Evolutionary conservation across 2,888 invertebrate species (phyloP).

Genomic region (Agrilus mali): DNA sequence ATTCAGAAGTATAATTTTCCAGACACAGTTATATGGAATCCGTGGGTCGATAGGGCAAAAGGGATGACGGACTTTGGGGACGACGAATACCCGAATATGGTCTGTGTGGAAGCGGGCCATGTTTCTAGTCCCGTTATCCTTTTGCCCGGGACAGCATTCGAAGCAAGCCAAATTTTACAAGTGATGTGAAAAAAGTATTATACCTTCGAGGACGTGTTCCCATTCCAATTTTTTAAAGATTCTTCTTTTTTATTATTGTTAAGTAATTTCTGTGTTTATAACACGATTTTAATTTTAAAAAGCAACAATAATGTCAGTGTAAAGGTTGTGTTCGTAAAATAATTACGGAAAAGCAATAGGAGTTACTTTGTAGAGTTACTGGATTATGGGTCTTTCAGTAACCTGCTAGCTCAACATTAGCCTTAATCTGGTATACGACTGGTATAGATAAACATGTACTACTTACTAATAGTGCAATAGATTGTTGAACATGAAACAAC

Average conservation of each 20-base stretch:
- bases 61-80: slow-evolving; percentile 93
- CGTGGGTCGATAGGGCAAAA: slow-evolving; percentile 87
- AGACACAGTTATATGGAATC: slow-evolving; percentile 96
- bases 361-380: slow-evolving; percentile 11
- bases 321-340: slow-evolving; percentile 14
- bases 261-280: slow-evolving; percentile 12
- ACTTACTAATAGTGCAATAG: no score
- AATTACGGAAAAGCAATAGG: slow-evolving; percentile 12
- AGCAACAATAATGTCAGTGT: slow-evolving; percentile 23
- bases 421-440: slow-evolving; percentile 33
- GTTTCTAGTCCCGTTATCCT: slow-evolving; percentile 80
- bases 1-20: slow-evolving; percentile 92
- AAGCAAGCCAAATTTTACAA: slow-evolving; percentile 82
- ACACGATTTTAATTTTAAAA: slow-evolving; percentile 11
- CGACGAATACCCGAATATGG: slow-evolving; percentile 92
- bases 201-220: slow-evolving; percentile 7
- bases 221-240: slow-evolving; percentile 11
- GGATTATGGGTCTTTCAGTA: slow-evolving; percentile 9
- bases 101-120: slow-evolving; percentile 90
- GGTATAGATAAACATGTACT: slow-evolving; percentile 20
- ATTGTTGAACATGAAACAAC: no score
- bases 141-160: slow-evolving; percentile 81
- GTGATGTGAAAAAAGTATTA: slow-evolving; percentile 37
- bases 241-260: slow-evolving; percentile 12
- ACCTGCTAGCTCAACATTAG: slow-evolving; percentile 17